Percentiles rank a stretch among this genome's conserved stretches.
These are phyloP conservation scores for Geodia barretti DNA, from an alignment of 37 sponge, comb jelly and placozoan genomes.

Conservation along the genomic window DNA sequence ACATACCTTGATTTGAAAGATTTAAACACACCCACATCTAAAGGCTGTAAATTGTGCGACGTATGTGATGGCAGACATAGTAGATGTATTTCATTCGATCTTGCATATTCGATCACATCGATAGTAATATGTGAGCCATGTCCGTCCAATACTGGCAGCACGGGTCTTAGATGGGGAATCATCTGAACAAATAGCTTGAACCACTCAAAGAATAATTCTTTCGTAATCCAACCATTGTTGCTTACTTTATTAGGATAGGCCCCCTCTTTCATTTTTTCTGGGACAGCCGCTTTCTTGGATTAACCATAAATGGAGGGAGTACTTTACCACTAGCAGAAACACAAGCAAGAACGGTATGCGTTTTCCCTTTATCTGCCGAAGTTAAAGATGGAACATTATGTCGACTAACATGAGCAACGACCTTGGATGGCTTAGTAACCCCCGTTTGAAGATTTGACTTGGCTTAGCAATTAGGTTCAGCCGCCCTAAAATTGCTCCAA, in stretches of 20 bases:
- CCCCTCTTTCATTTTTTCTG: conserved; percentile 16
- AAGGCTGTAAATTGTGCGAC: conserved; percentile 42
- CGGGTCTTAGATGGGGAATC: conserved; percentile 6
- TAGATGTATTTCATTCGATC: conserved; percentile 20
- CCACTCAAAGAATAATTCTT: conserved; percentile 9
- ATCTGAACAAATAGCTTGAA: conserved; percentile 4
- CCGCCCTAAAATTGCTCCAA: not conserved
- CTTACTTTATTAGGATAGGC: conserved; percentile 1
- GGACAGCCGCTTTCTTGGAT: conserved; percentile 18
- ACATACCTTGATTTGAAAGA: conserved; percentile 41
- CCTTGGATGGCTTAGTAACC: conserved; percentile 39
- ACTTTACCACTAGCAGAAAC: conserved; percentile 9
- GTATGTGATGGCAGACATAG: conserved; percentile 42
- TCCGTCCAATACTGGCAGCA: conserved; percentile 6
- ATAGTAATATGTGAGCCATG: conserved; percentile 12
- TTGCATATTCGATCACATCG: conserved; percentile 7
- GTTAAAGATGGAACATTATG: conserved; percentile 22
- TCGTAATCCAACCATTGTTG: conserved; percentile 12
- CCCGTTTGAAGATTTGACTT: conserved; percentile 39
- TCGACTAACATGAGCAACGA: conserved; percentile 12
- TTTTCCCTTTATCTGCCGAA: conserved; percentile 48
- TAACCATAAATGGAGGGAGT: conserved; percentile 15
- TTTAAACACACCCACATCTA: conserved; percentile 55
- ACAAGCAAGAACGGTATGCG: conserved; percentile 25
- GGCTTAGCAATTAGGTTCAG: conserved; percentile 10